Conservation (phyloP, 2,113 vertebrate genomes). For the Paratilapia polleni region DNA sequence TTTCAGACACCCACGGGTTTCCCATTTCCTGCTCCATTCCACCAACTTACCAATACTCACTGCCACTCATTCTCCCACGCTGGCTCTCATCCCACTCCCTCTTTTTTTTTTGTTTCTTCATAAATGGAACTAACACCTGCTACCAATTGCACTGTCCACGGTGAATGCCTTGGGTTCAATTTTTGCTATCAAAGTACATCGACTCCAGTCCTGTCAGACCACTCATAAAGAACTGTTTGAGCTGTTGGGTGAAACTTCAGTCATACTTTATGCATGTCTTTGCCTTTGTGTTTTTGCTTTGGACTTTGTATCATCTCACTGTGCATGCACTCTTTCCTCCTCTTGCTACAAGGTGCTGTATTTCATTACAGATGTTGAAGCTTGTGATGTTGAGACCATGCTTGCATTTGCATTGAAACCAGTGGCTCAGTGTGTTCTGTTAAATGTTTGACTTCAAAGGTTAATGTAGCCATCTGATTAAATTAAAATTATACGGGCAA, state of each 20-base stretch:
- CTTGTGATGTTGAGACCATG: slow-evolving; percentile 15
- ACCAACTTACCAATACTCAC: slow-evolving; percentile 30
- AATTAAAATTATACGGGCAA: slow-evolving; percentile 46
- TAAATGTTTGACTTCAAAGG: slow-evolving; percentile 76
- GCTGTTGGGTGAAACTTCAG: background rate
- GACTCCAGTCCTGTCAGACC: background rate
- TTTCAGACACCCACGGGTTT: slow-evolving; percentile 79
- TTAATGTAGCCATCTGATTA: slow-evolving; percentile 67
- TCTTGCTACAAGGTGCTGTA: background rate
- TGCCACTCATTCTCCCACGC: slow-evolving; percentile 40
- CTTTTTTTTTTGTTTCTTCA: background rate
- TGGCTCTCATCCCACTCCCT: slow-evolving; percentile 15
- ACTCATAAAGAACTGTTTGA: background rate
- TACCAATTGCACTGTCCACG: slow-evolving; percentile 30
- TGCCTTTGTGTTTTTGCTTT: background rate
- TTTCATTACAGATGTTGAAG: slow-evolving; percentile 34
- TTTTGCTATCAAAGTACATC: slow-evolving; percentile 48
- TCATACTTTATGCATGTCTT: slow-evolving; percentile 34
- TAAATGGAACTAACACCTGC: slow-evolving; percentile 56
- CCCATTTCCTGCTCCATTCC: slow-evolving; percentile 56
- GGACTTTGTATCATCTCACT: background rate
- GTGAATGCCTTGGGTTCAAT: slow-evolving; percentile 23
- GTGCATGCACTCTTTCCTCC: slow-evolving; percentile 20
- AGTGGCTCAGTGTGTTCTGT: slow-evolving; percentile 34
- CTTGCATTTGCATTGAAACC: slow-evolving; percentile 63